These are phyloP conservation scores for Nesometra sesokonis DNA, from an alignment of 35 echinoderm and acorn worm genomes.

Conservation along the genomic window DNA sequence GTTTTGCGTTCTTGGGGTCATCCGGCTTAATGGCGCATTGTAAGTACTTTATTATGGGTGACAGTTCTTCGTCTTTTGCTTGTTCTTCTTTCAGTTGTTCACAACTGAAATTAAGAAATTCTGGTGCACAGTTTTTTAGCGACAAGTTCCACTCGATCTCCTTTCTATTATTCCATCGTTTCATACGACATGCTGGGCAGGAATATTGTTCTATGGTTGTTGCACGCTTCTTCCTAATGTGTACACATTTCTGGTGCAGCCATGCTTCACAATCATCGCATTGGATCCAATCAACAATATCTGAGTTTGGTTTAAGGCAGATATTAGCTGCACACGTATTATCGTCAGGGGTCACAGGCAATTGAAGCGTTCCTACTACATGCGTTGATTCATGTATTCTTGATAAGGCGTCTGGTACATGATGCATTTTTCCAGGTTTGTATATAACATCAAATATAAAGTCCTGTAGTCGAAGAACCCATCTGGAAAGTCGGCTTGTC, in stretches of 20 bases:
- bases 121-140: not conserved
- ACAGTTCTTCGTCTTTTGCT: too few relatives aligned
- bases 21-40: too few relatives aligned
- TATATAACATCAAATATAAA: constrained; percentile 23
- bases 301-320: not conserved
- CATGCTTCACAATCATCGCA: constrained; percentile 20
- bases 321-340: constrained; percentile 1
- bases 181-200: not conserved
- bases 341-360: too few relatives aligned
- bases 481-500: constrained; percentile 8
- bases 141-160: too few relatives aligned
- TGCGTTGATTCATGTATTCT: not conserved
- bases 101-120: not conserved
- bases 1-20: too few relatives aligned
- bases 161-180: not conserved
- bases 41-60: too few relatives aligned
- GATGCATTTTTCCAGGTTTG: constrained; percentile 9
- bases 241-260: constrained; percentile 11
- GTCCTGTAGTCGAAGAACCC: constrained; percentile 30
- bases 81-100: too few relatives aligned
- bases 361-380: too few relatives aligned
- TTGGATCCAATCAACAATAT: constrained; percentile 22
- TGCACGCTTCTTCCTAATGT: not conserved
- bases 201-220: not conserved
- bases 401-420: constrained; percentile 30